phyloP scores from a whole-genome alignment of 2,797 vertebrate species.

The Sphenopsis melanotis region DNA sequence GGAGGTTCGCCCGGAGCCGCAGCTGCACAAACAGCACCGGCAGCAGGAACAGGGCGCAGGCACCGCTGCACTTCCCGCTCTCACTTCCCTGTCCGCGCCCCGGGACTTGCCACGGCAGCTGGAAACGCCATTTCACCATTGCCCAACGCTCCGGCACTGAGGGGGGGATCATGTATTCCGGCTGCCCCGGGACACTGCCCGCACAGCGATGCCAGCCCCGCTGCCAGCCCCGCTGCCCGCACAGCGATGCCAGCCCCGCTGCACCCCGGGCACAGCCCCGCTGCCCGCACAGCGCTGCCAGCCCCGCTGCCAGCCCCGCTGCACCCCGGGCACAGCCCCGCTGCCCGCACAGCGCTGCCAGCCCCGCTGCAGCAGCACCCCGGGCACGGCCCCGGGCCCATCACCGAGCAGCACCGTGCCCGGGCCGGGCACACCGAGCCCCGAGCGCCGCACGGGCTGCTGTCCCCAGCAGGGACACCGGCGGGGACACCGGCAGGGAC shows the following conservation, averaged over 20 bases:
- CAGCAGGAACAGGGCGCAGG: not conserved
- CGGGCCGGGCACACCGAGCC: too few relatives aligned
- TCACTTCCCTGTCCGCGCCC: not conserved
- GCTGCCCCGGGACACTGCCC: not conserved
- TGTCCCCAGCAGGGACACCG: not conserved
- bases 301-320: too few relatives aligned
- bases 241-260: too few relatives aligned
- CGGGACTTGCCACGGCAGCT: not conserved
- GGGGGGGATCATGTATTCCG: fast-evolving
- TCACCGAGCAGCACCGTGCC: too few relatives aligned
- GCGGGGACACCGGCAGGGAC: not conserved
- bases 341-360: too few relatives aligned
- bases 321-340: too few relatives aligned
- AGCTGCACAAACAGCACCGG: not conserved
- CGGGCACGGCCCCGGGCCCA: too few relatives aligned
- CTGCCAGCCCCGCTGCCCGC: too few relatives aligned
- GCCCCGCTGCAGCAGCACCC: too few relatives aligned
- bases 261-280: too few relatives aligned
- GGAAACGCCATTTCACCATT: not conserved
- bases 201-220: not conserved
- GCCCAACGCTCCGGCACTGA: not conserved
- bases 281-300: too few relatives aligned
- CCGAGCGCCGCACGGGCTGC: not conserved
- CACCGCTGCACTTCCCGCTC: not conserved
- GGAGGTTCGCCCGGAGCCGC: not conserved